Percentiles rank a stretch among this genome's conserved stretches.
These are phyloP conservation scores for Adineta ricciae DNA, from an alignment of 2,888 invertebrate species.

Conservation along the genomic window DNA sequence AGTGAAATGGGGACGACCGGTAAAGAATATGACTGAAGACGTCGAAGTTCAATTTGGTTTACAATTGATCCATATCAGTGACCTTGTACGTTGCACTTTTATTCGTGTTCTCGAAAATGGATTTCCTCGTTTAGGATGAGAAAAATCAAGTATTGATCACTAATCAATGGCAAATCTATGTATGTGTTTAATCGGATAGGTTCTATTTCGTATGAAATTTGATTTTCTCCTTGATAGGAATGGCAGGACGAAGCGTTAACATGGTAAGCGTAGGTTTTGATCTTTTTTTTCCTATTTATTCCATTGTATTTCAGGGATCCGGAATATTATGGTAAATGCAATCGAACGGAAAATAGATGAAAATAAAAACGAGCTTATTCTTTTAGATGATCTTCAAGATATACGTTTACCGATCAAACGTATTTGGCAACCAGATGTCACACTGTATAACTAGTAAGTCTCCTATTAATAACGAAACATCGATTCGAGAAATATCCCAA, in stretches of 20 bases:
- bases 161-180: constrained; percentile 33
- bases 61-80: constrained; percentile 29
- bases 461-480: background rate
- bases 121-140: constrained; percentile 24
- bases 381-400: constrained; percentile 9
- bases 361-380: background rate
- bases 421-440: constrained; percentile 32
- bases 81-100: background rate
- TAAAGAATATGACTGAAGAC: constrained; percentile 26
- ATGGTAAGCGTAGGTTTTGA: background rate
- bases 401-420: constrained; percentile 28
- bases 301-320: background rate
- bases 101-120: too few relatives aligned
- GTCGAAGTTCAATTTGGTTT: constrained; percentile 32
- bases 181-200: background rate
- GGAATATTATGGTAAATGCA: constrained; percentile 20
- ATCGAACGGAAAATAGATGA: background rate
- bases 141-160: constrained; percentile 34
- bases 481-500: background rate
- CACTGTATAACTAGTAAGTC: background rate
- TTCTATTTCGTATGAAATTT: too few relatives aligned
- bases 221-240: background rate
- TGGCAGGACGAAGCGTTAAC: constrained; percentile 1
- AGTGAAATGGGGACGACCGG: constrained; percentile 33
- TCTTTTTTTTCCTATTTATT: background rate